Evolutionary conservation across 2,113 vertebrate species (phyloP), one percentile per base, ranked within the genome.

Genomic region (Labeo catla): DNA sequence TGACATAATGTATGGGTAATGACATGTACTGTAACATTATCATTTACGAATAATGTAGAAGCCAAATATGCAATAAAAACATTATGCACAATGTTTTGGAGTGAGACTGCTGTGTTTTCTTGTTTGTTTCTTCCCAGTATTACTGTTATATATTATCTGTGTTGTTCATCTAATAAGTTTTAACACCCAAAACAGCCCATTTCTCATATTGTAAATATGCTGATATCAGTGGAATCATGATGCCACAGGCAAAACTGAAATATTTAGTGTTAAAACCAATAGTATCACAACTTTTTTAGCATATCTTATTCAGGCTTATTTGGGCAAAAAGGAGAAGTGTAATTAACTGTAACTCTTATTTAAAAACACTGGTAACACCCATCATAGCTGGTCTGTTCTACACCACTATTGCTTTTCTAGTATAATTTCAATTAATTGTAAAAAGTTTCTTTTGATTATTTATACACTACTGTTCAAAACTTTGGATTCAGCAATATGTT

Each of bases 251-350:
- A 39, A 19, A 57, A 87, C 76, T 19, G 43, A 84, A 23, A n/a
- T 57, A 59, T 63, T 74, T 59, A 49, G 81, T 65, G 15, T 76
- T 83, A 89, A 89, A 82, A 81, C 82, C 72, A 83, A 70, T 87
- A 59, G 86, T 84, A 88, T 82, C 61, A 85, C 88, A 85, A 23
- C 57, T 82, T 49, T 16, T 47, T 12, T 78, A 63, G n/a, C n/a
- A 86, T 63, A 61, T 81, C 88, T 61, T 78, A 28, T 85, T 70
- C 47, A 63, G 16, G 77, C 23, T 61, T 78, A 28, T 85, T 70
- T 39, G 52, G n/a, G 77, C 36, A 78, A 85, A 89, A 87, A 87
- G 21, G 28, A 89, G 83, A 87, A 87, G 72, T 63, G 76, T 68
- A 87, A 77, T 87, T 77, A 72, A 86, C 82, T 28, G 36, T 79